Percentiles rank a stretch among this genome's conserved stretches.
Conservation (phyloP, 2,113 vertebrate species). For the Microtus montanus region DNA sequence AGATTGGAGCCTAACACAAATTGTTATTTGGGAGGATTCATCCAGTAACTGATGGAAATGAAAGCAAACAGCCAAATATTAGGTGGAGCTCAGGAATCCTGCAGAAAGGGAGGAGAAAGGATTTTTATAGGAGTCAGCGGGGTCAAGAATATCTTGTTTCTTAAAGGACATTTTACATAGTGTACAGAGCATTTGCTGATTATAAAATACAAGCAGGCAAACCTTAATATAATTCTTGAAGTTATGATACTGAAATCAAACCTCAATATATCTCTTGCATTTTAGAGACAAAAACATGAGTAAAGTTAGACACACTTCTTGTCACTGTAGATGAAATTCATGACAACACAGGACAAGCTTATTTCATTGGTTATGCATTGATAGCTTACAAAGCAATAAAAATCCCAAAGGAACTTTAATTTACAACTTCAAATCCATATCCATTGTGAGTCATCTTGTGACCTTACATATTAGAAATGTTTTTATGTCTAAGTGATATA, state of each 20-base stretch:
- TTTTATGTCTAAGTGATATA: neutral
- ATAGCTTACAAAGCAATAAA: neutral
- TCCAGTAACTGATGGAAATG: neutral
- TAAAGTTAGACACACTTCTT: neutral
- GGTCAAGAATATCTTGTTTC: neutral
- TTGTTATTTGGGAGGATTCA: neutral
- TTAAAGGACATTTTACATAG: conserved; percentile 15
- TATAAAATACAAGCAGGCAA: neutral
- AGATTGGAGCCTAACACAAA: neutral
- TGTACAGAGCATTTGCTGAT: neutral
- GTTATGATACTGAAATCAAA: neutral
- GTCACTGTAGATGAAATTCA: neutral
- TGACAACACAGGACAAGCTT: neutral
- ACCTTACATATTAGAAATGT: neutral
- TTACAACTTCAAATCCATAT: neutral
- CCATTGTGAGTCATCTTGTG: conserved; percentile 13
- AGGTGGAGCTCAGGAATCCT: neutral
- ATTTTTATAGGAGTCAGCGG: neutral
- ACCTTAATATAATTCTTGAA: neutral
- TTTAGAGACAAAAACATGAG: neutral
- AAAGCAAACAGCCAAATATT: neutral
- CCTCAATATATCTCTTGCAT: neutral
- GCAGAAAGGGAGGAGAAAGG: neutral
- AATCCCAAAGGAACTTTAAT: conserved; percentile 28
- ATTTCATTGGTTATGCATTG: neutral